Conservation (phyloP, 1,140 invertebrate species). For the Drosophila kurseongensis region DNA sequence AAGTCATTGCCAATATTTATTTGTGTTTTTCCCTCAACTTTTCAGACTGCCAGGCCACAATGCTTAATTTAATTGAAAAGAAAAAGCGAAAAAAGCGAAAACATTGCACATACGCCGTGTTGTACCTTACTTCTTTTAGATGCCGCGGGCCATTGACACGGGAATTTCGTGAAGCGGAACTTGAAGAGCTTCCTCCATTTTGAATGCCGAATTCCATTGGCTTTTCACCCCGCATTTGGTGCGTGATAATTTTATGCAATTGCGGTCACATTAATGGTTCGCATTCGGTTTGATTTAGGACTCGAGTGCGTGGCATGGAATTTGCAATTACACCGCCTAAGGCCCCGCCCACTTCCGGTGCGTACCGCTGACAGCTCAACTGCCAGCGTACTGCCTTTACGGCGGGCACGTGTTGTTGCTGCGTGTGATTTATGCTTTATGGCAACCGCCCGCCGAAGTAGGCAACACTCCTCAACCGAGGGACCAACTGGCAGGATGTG, state of each 20-base stretch:
- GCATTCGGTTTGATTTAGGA: constrained; percentile 74
- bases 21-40: constrained; percentile 40
- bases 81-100: not conserved
- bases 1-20: constrained; percentile 65
- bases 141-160: constrained; percentile 19
- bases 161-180: constrained; percentile 8
- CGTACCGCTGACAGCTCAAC: constrained; percentile 67
- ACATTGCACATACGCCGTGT: constrained; percentile 56
- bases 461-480: constrained; percentile 24
- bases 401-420: constrained; percentile 61
- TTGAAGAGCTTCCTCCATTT: constrained; percentile 5
- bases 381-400: constrained; percentile 57
- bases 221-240: constrained; percentile 14
- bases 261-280: constrained; percentile 74
- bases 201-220: not conserved
- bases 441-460: constrained; percentile 21
- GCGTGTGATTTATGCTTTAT: constrained; percentile 70
- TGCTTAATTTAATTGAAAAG: constrained; percentile 44
- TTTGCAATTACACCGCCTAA: constrained; percentile 64
- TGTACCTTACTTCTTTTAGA: not conserved
- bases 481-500: constrained; percentile 28
- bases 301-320: constrained; percentile 68
- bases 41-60: constrained; percentile 29
- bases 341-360: constrained; percentile 6
- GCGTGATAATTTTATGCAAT: constrained; percentile 77